These are phyloP conservation scores for Lepeophtheirus salmonis DNA, from an alignment of 1,140 invertebrate species.

Conservation along the genomic window DNA sequence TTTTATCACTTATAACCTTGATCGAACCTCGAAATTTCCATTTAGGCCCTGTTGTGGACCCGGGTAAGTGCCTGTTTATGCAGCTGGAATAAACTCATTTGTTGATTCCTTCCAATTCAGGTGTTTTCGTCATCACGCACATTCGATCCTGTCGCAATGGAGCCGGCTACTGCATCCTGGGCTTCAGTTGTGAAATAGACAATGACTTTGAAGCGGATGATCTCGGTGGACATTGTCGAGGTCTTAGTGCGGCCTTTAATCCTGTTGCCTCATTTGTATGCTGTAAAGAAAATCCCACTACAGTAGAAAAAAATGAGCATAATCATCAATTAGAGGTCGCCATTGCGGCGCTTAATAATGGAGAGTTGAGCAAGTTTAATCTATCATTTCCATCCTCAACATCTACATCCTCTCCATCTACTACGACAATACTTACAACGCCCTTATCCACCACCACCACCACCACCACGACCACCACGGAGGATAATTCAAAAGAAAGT, in stretches of 20 bases:
- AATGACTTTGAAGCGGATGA: conserved; percentile 29
- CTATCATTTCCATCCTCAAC: too few relatives aligned
- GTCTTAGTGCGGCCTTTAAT: conserved; percentile 29
- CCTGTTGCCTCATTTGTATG: conserved; percentile 29
- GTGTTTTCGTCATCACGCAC: conserved; percentile 31
- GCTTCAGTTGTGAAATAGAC: conserved; percentile 27
- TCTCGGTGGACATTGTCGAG: conserved; percentile 27
- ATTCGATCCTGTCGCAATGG: conserved; percentile 28
- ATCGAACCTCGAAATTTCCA: not conserved
- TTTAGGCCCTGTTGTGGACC: not conserved
- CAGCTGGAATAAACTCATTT: not conserved
- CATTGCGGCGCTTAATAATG: not conserved
- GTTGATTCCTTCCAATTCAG: conserved; percentile 22
- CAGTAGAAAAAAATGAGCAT: too few relatives aligned
- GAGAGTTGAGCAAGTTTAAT: not conserved
- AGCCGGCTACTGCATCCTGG: conserved; percentile 30
- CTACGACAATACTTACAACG: too few relatives aligned
- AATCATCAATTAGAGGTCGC: not conserved
- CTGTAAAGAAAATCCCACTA: conserved; percentile 25
- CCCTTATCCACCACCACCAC: too few relatives aligned
- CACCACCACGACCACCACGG: too few relatives aligned
- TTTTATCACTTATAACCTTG: too few relatives aligned
- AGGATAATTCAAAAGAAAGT: too few relatives aligned
- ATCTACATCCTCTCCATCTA: too few relatives aligned
- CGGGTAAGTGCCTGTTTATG: not conserved